Evolutionary conservation across 2,797 vertebrate species (phyloP).

Genomic region (Neoniphon sammara): DNA sequence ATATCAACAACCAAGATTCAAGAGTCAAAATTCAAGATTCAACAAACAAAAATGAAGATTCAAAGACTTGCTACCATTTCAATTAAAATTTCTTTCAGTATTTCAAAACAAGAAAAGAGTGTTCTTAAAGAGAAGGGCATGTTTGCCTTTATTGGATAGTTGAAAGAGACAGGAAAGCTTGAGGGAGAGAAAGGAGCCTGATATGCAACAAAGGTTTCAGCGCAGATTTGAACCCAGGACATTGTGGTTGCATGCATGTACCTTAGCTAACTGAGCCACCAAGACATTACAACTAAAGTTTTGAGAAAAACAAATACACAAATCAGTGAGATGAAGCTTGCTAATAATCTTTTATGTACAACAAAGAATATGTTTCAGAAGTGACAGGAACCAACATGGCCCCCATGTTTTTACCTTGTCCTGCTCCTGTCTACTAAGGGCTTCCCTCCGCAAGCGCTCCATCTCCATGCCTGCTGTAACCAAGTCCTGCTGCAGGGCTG

Average conservation of each 20-base stretch:
- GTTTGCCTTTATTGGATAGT: too few species aligned
- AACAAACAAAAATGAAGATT: too few species aligned
- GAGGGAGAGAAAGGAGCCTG: too few species aligned
- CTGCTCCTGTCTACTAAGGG: slow-evolving; percentile 78
- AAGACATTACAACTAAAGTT: background rate
- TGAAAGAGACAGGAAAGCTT: too few species aligned
- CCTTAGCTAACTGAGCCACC: background rate
- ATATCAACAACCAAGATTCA: background rate
- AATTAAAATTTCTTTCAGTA: too few species aligned
- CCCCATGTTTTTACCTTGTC: slow-evolving; percentile 79
- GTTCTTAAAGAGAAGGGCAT: too few species aligned
- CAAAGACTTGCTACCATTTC: too few species aligned
- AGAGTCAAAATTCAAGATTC: too few species aligned
- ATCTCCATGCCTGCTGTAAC: slow-evolving; percentile 71
- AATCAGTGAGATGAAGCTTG: background rate
- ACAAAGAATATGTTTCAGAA: background rate
- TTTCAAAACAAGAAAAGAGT: background rate
- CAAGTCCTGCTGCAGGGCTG: slow-evolving; percentile 75
- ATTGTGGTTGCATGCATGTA: too few species aligned
- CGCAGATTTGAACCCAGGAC: too few species aligned
- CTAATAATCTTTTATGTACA: background rate
- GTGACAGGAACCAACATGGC: background rate
- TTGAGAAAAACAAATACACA: background rate
- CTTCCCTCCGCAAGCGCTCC: slow-evolving; percentile 76
- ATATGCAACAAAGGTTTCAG: too few species aligned